Evolutionary conservation across 2,888 invertebrate genomes (phyloP).

Genomic region (Priocnemis perturbator): DNA sequence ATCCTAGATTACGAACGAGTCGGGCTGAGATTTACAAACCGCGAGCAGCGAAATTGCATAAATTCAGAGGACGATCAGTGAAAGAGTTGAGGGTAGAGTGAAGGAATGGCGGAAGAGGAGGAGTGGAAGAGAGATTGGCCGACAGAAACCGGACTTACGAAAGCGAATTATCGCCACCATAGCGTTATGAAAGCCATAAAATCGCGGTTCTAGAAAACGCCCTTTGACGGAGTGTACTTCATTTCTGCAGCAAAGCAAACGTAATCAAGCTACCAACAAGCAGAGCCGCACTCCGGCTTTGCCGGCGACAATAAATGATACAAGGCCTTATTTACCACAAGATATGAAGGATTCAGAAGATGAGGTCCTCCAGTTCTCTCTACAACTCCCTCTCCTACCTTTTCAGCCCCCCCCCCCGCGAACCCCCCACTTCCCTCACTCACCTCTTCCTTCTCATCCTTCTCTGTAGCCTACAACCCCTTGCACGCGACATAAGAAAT

Average conservation of each 20-base stretch:
- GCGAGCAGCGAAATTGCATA: too few relatives aligned
- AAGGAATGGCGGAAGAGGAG: too few relatives aligned
- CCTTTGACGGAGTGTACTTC: conserved; percentile 30
- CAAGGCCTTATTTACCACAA: conserved; percentile 55
- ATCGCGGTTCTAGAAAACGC: too few relatives aligned
- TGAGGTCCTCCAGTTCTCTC: conserved; percentile 25
- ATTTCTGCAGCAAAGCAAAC: conserved; percentile 51
- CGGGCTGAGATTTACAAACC: too few relatives aligned
- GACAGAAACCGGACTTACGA: too few relatives aligned
- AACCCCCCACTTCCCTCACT: too few relatives aligned
- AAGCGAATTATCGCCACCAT: too few relatives aligned
- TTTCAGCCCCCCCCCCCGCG: not conserved
- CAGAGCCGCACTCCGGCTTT: conserved; percentile 29
- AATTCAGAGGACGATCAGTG: too few relatives aligned
- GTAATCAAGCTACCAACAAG: conserved; percentile 47
- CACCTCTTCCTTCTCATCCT: conserved; percentile 10
- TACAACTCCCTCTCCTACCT: not conserved
- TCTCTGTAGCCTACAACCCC: conserved; percentile 10
- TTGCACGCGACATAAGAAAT: conserved; percentile 29
- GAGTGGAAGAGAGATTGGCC: too few relatives aligned
- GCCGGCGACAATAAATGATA: conserved; percentile 56
- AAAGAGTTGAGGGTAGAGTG: too few relatives aligned
- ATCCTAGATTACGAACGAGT: too few relatives aligned
- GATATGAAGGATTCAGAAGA: conserved; percentile 55
- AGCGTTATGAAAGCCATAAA: too few relatives aligned